Base-by-base conservation (phyloP, 92 coral and sea anemone genomes). In the Parazoanthus darwini region DNA sequence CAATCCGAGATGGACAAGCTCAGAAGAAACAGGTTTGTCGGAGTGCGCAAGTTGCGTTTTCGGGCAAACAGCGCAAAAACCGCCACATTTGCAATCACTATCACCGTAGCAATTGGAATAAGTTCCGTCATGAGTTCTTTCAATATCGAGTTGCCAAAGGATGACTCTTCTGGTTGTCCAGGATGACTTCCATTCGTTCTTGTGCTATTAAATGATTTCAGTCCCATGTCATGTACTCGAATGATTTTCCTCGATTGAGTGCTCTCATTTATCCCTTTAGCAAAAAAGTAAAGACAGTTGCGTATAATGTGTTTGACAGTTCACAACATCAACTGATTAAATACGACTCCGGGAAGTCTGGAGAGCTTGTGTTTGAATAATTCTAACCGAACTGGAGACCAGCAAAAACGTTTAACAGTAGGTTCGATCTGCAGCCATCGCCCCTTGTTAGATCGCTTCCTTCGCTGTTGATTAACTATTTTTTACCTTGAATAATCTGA, bases 1-100 rank as follows among this genome's bases (percentile, higher is more conserved):
- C 87, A 84, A 48, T 84, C 87, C 5, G 87, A 71, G 18, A 84
- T 48, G 78, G 87, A 29, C 35, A 84, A 71, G 56, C 87, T 84
- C 16, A 84, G 70, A 71, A 84, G 87, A 84, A 84, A 84, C 87
- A 84, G 3, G 87, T 84, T 84, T 15, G 78, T 70, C n/a, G 87
- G 87, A 22, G 87, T 84, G 8, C 87, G 87, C 22, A 84, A 46
- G 66, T 7, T 46, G 20, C 79, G 87, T 20, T 84, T 84, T 70
- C 87, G 67, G n/a, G 29, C 68, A 9, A 84, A 84, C 6, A 84
- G 56, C 25, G 23, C 79, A 68, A 84, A 84, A 4, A 84, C 87
- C 1, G 48, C 78, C 6, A 50, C 20, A 18, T 84, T 84, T 8
- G 46, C 15, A 3, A 48, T n/a, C 35, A 84, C 87, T 29, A 84